Evolutionary conservation across 1,140 invertebrate genomes (phyloP).

Genomic region (Pantala flavescens): DNA sequence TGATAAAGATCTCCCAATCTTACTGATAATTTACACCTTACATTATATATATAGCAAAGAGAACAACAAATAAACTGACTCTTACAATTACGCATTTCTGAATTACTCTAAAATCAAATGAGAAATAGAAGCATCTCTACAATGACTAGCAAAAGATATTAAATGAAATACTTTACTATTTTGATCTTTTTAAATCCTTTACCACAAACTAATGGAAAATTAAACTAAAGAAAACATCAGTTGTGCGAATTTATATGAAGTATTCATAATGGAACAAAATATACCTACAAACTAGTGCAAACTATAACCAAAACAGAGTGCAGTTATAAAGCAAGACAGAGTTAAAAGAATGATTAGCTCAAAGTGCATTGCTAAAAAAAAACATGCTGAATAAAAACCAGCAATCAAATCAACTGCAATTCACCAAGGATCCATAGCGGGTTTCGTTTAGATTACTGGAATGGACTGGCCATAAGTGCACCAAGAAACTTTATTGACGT

Average conservation of each 20-base stretch:
- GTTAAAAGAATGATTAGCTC: not conserved
- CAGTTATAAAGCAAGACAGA: slow-evolving; percentile 1
- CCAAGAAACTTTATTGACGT: not conserved
- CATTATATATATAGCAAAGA: too few species aligned
- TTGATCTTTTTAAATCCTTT: too few species aligned
- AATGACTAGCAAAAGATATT: slow-evolving; percentile 1
- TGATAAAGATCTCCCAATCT: too few species aligned
- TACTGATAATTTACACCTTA: too few species aligned
- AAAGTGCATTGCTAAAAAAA: not conserved
- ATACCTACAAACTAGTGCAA: not conserved
- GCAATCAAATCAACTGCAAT: not conserved
- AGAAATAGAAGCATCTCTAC: not conserved
- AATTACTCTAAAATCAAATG: not conserved
- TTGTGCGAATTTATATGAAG: not conserved
- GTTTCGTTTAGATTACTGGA: not conserved
- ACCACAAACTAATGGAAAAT: too few species aligned
- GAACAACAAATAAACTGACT: too few species aligned
- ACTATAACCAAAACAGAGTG: not conserved
- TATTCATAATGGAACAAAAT: not conserved
- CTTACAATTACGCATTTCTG: too few species aligned
- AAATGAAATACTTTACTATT: not conserved
- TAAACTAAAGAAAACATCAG: too few species aligned
- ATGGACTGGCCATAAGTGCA: not conserved
- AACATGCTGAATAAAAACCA: not conserved
- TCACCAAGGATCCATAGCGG: not conserved